Evolutionary conservation across 2,113 vertebrate species (phyloP).

Genomic region (Hippocampus comes): DNA sequence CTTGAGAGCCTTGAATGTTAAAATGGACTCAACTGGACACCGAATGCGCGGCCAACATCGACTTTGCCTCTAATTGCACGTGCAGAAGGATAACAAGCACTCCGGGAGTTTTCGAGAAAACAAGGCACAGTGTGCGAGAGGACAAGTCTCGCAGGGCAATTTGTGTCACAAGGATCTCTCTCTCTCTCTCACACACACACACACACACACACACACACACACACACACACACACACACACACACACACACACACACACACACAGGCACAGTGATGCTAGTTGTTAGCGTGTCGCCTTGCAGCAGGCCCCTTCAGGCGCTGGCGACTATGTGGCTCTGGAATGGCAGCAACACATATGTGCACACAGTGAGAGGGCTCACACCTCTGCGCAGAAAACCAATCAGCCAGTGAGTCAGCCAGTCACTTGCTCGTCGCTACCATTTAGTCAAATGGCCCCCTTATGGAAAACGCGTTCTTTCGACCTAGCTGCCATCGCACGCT

Average conservation of each 20-base stretch:
- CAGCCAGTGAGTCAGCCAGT: constrained; percentile 26
- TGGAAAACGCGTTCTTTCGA: neutral
- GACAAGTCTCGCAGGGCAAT: constrained; percentile 13
- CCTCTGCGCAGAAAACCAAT: constrained; percentile 14
- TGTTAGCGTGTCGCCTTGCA: neutral
- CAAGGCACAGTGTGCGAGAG: constrained; percentile 21
- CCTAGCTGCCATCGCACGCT: neutral
- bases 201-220: neutral
- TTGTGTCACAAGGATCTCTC: constrained; percentile 10
- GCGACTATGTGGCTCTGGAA: neutral
- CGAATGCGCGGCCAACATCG: constrained; percentile 10
- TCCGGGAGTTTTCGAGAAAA: constrained; percentile 27
- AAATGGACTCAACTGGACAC: constrained; percentile 21
- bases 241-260: constrained; percentile 13
- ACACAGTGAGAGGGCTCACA: neutral
- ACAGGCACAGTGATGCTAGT: constrained; percentile 16
- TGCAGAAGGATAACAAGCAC: constrained; percentile 41
- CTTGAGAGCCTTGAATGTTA: constrained; percentile 20
- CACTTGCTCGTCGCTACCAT: constrained; percentile 25
- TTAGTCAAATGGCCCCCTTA: constrained; percentile 19
- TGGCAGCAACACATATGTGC: constrained; percentile 9
- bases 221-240: constrained; percentile 28
- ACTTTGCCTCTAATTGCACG: constrained; percentile 19
- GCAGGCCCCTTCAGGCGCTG: neutral
- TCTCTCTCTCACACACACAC: neutral